Conservation (phyloP, 2,888 invertebrate species). For the Orchestes rusci region DNA sequence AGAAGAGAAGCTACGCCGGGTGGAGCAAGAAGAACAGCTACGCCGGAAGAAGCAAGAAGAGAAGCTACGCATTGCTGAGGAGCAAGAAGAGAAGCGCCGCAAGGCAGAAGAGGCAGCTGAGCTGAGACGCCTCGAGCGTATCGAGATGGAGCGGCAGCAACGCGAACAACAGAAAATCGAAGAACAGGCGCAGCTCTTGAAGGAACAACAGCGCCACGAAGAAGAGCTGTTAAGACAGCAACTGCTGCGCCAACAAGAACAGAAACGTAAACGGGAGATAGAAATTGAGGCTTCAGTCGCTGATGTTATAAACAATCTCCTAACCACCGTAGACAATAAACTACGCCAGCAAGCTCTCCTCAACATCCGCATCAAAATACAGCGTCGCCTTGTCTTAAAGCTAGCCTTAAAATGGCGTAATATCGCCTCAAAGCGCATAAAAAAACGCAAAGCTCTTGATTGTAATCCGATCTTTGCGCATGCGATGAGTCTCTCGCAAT, state of each 20-base stretch:
- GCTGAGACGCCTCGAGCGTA: conserved; percentile 10
- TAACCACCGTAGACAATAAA: conserved; percentile 40
- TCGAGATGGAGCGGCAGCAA: conserved; percentile 23
- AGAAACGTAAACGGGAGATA: conserved; percentile 22
- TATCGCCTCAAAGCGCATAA: conserved; percentile 39
- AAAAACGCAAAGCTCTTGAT: conserved; percentile 48
- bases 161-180: conserved; percentile 27
- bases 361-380: conserved; percentile 39
- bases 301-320: no score
- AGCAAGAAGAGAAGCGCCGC: conserved; percentile 19
- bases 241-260: conserved; percentile 16
- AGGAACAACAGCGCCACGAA: conserved; percentile 26
- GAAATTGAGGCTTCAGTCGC: no score
- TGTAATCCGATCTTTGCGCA: conserved; percentile 51
- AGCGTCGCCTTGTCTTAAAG: conserved; percentile 38
- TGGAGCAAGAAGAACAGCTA: conserved; percentile 20
- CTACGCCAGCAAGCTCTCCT: conserved; percentile 38
- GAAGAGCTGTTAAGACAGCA: no score
- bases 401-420: conserved; percentile 47
- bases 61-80: conserved; percentile 1
- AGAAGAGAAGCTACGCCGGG: conserved; percentile 8
- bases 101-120: conserved; percentile 24
- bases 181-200: conserved; percentile 15
- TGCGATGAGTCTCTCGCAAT: conserved; percentile 40
- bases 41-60: conserved; percentile 21